Base-by-base conservation (phyloP, 1,140 invertebrate species). In the Lordiphosa clarofinis region DNA sequence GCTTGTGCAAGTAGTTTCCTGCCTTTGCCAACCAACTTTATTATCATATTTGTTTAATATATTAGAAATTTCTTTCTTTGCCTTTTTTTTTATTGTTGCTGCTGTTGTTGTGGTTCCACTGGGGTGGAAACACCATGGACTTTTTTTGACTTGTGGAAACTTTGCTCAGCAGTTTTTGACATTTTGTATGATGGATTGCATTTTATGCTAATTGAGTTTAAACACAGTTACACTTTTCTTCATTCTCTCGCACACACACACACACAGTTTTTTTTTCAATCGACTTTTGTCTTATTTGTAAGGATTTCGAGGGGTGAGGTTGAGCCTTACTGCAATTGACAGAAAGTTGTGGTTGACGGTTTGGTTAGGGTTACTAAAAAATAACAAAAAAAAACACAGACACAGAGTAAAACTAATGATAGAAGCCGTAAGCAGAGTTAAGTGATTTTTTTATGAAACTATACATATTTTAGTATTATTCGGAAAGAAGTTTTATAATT, bases 81-180 rank as follows among this genome's bases (percentile, higher is more conserved):
- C 56, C 55, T 61, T 19, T 11, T 43, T 39, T 46, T 42, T 11
- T 15, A 33, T 55, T 36, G 12, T 39, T 48, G 31, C 31, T 8
- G 10, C 33, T 43, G 39, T 46, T 48, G 50, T 24, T 64, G 42
- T 37, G 58, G 47, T 46, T 64, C 28, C 38, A 49, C 19, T 64
- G 64, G 48, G 60, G 40, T 28, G 24, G 24, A 28, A 28, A 28
- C 24, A 64, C 61, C 61, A 60, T 60, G 43, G 59, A 49, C 44
- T 66, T 66, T 37, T 21, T 60, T 63, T 74, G 76, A 81, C 76
- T 82, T 82, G 78, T 84, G 72, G 56, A 79, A 82, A 78, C 73
- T 84, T 84, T 73, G 78, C 78, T 84, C 78, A 84, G 78, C 78
- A 84, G 78, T 84, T 84, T 84, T 84, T 84, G 78, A 84, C 78